Evolutionary conservation across 2,888 invertebrate genomes (phyloP).

Genomic region (Portevinia maculata): DNA sequence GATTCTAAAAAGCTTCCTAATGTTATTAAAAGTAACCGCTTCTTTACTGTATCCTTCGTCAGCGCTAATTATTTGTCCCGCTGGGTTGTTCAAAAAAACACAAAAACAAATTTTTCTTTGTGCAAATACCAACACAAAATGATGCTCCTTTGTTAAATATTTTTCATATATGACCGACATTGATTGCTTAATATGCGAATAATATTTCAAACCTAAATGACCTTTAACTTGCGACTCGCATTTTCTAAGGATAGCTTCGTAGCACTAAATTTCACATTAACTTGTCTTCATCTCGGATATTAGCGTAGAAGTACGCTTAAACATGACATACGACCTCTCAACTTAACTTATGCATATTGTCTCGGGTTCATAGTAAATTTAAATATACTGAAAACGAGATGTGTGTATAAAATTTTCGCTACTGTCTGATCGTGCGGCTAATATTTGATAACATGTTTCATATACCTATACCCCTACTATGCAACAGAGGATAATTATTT

Average conservation of each 20-base stretch:
- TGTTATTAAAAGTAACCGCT: too few relatives aligned
- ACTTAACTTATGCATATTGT: slow-evolving; percentile 4
- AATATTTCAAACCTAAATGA: slow-evolving; percentile 18
- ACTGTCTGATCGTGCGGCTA: background rate
- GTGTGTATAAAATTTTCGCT: slow-evolving; percentile 15
- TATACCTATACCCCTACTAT: slow-evolving; percentile 4
- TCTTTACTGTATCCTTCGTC: too few relatives aligned
- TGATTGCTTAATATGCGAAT: background rate
- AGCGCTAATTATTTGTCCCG: too few relatives aligned
- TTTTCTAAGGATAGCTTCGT: slow-evolving; percentile 3
- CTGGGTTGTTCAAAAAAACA: too few relatives aligned
- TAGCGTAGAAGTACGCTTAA: slow-evolving; percentile 13
- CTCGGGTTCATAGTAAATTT: slow-evolving; percentile 1
- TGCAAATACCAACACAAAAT: too few relatives aligned
- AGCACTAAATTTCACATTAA: slow-evolving; percentile 42
- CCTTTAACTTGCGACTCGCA: slow-evolving; percentile 2
- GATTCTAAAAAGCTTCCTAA: too few relatives aligned
- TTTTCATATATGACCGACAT: too few relatives aligned
- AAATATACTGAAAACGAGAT: background rate
- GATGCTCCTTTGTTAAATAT: background rate
- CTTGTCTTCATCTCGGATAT: slow-evolving; percentile 29
- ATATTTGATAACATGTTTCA: slow-evolving; percentile 42
- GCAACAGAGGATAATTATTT: slow-evolving; percentile 31
- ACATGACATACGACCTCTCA: background rate
- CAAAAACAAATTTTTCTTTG: too few relatives aligned